Evolutionary conservation across 2,797 vertebrate species (phyloP), one percentile per base, ranked within the genome.

Genomic region (Ciconia nigra): DNA sequence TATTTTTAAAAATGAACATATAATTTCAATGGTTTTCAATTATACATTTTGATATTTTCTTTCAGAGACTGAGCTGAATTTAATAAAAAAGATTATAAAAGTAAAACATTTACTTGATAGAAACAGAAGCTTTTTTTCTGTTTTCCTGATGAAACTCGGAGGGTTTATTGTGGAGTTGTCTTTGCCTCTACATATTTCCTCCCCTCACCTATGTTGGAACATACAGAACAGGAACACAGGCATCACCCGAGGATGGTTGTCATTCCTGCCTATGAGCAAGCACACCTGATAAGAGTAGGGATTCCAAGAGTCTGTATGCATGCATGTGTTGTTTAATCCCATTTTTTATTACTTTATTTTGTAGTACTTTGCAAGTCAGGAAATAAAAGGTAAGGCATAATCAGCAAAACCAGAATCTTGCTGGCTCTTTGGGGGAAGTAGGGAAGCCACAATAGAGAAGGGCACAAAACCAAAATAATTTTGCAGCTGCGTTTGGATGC

Each of bases 181-280:
- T 54, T 54, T 88, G 54, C 16, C 42, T 37, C 20, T n/a, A 4
- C 19, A 0, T 28, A 17, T 76, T 57, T 71, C 44, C 28, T 47
- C 54, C 49, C 66, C 42, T 9, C 14, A 47, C 33, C 20, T 33
- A 4, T 24, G 35, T 7, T 66, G 61, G 62, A 57, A 46, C 41
- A 28, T 7, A 41, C 3, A 31, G 85, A 41, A 9, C 26, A 41
- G 49, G 85, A 24, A 52, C 39, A 10, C 0, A 31, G 69, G 17
- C 25, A 2, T 15, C 19, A 19, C 1, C 1, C 17, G 59, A 31
- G 33, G 21, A 47, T 16, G 69, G 26, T 2, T 0, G 0, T 22
- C 13, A 9, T 49, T 65, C 55, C 59, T 58, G 58, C 42, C 39
- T 3, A 5, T 13, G 62, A 76, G 70, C 67, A 88, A 31, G 42